These are phyloP conservation scores for Hymenochirus boettgeri DNA, from an alignment of 2,113 vertebrate species.

Conservation along the genomic window DNA sequence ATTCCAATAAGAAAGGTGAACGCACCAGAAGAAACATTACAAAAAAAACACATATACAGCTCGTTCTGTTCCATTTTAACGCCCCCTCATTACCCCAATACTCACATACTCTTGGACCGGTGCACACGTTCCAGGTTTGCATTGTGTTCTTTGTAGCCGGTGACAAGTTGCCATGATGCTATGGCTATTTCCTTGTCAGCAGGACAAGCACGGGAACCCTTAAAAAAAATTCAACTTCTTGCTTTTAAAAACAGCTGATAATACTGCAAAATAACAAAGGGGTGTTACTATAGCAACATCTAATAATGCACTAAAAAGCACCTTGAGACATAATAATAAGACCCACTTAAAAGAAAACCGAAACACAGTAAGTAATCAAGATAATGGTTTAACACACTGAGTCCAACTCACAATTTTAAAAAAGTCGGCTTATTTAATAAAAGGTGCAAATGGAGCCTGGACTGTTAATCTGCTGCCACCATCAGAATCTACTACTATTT, in stretches of 20 bases:
- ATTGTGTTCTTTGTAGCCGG: no score
- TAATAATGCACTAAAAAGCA: slow-evolving; percentile 49
- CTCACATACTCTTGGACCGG: neutral
- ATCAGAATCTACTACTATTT: no score
- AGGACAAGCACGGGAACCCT: neutral
- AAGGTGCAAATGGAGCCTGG: no score
- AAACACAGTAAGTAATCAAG: slow-evolving; percentile 2
- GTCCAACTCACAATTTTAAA: no score
- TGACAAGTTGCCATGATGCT: neutral
- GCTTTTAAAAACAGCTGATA: slow-evolving; percentile 42
- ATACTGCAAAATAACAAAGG: slow-evolving; percentile 46
- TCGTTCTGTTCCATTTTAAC: slow-evolving; percentile 13
- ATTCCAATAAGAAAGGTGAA: slow-evolving; percentile 4
- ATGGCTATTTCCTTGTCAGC: neutral
- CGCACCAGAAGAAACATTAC: slow-evolving; percentile 3
- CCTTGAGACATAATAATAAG: slow-evolving; percentile 48
- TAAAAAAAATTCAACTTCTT: slow-evolving; percentile 54
- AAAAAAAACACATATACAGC: slow-evolving; percentile 17
- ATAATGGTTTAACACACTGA: neutral
- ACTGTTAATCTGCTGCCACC: no score
- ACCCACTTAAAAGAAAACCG: slow-evolving; percentile 17
- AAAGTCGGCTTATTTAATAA: no score
- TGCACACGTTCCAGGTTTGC: no score
- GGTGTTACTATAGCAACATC: slow-evolving; percentile 52
- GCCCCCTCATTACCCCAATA: neutral